Conservation (phyloP, 2,888 invertebrate genomes). For the Xanthia togata region DNA sequence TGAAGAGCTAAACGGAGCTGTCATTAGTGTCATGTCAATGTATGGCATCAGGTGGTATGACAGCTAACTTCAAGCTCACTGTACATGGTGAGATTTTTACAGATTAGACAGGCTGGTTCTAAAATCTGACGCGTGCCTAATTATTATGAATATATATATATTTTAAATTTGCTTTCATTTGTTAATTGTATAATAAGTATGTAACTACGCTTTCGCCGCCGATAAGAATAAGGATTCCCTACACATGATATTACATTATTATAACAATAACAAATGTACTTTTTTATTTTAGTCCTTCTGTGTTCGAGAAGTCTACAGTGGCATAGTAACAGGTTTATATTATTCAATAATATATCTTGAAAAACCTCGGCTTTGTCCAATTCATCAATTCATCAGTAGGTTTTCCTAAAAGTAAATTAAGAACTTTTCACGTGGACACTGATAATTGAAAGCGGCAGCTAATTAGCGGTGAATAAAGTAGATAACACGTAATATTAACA, state of each 20-base stretch:
- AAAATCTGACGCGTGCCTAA: neutral
- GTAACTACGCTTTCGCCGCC: neutral
- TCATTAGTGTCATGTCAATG: neutral
- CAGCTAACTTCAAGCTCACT: neutral
- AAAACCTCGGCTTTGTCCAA: neutral
- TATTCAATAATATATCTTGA: neutral
- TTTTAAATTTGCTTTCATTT: neutral
- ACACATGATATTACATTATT: neutral
- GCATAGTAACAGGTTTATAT: neutral
- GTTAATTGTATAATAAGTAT: neutral
- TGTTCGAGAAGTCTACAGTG: neutral
- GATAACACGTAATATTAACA: neutral
- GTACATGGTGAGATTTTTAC: neutral
- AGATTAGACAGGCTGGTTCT: neutral
- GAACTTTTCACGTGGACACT: neutral
- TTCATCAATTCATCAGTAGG: neutral
- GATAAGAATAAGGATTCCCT: neutral
- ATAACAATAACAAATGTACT: no score
- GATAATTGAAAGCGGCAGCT: conserved; percentile 30
- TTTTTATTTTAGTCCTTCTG: conserved; percentile 7
- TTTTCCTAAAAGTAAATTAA: conserved; percentile 29
- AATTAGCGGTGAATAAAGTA: conserved; percentile 8
- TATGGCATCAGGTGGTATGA: neutral
- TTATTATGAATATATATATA: neutral
- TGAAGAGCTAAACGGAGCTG: neutral